A percentile compares a stretch with the other conserved stretches of the same genome.
Conservation (phyloP, 2,797 vertebrate genomes). For the Euphonia xanthogaster region DNA sequence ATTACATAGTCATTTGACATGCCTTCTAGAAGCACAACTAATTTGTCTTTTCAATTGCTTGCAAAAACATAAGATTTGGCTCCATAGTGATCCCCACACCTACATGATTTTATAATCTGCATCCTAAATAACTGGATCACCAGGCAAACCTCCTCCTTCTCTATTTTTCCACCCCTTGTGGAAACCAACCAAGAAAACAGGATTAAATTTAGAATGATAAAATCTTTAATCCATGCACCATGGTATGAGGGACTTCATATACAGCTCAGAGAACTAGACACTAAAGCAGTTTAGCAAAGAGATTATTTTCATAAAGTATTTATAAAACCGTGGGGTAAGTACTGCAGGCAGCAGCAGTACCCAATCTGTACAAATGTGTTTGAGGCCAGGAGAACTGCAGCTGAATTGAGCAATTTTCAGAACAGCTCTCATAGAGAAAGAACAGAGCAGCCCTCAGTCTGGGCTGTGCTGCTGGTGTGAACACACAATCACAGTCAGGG, state of each 20-base stretch:
- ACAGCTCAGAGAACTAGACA: conserved; percentile 17
- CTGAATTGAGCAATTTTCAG: not conserved
- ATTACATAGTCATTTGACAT: not conserved
- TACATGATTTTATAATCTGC: not conserved
- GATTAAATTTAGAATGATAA: conserved; percentile 55
- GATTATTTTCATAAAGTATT: conserved; percentile 56
- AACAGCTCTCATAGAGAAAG: not conserved
- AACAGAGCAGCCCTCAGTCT: not conserved
- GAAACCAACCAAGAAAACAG: conserved; percentile 54
- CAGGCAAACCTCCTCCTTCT: conserved; percentile 48
- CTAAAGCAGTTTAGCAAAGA: conserved; percentile 36
- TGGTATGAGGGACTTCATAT: not conserved
- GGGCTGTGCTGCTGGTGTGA: not conserved
- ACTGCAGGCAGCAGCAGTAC: conserved; percentile 29
- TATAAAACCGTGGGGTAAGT: conserved; percentile 15
- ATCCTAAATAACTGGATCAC: conserved; percentile 37
- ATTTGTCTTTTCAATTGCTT: not conserved
- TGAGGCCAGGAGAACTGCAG: not conserved
- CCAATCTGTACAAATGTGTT: not conserved
- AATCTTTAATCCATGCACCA: conserved; percentile 56
- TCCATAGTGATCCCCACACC: conserved; percentile 8
- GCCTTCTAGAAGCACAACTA: not conserved
- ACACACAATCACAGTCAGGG: not conserved
- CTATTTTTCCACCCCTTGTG: not conserved
- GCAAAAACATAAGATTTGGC: not conserved